Percentiles rank a stretch among this genome's conserved stretches.
Evolutionary conservation across 2,888 invertebrate species (phyloP).

Genomic region (Caenorhabditis wallacei): DNA sequence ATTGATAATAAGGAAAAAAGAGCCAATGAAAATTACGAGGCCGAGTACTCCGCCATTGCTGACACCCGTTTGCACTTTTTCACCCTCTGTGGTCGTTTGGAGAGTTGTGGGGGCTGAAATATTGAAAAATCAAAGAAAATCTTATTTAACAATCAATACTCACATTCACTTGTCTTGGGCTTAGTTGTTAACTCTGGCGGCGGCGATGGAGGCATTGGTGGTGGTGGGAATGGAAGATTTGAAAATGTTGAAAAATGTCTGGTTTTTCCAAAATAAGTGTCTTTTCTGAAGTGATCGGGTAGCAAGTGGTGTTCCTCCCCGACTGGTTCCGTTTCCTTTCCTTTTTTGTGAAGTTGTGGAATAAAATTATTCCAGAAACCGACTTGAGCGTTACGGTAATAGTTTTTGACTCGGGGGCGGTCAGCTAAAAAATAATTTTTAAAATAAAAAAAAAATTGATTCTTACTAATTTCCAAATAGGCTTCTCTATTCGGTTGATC

Average conservation of each 20-base stretch:
- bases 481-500: slow-evolving; percentile 80
- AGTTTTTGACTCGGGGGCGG: slow-evolving; percentile 80
- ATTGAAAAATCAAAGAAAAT: neutral
- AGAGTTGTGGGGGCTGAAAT: slow-evolving; percentile 55
- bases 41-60: slow-evolving; percentile 70
- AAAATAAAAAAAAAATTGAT: neutral
- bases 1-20: slow-evolving; percentile 80
- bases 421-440: slow-evolving; percentile 71
- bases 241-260: slow-evolving; percentile 77
- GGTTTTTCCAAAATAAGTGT: slow-evolving; percentile 81
- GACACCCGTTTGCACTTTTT: slow-evolving; percentile 53
- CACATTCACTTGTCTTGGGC: slow-evolving; percentile 66
- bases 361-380: slow-evolving; percentile 83
- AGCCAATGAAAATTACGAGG: slow-evolving; percentile 79
- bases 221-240: slow-evolving; percentile 81
- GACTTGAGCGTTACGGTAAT: slow-evolving; percentile 81
- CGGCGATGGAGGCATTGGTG: slow-evolving; percentile 82
- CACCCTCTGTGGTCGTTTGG: slow-evolving; percentile 51
- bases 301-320: slow-evolving; percentile 57
- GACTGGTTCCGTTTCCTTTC: slow-evolving; percentile 65
- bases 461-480: slow-evolving; percentile 81
- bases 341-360: slow-evolving; percentile 78
- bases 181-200: slow-evolving; percentile 71
- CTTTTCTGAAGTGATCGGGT: slow-evolving; percentile 69
- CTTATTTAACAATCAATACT: neutral